Conservation (phyloP, 2,797 vertebrate species). For the Epinephelus malabaricus region DNA sequence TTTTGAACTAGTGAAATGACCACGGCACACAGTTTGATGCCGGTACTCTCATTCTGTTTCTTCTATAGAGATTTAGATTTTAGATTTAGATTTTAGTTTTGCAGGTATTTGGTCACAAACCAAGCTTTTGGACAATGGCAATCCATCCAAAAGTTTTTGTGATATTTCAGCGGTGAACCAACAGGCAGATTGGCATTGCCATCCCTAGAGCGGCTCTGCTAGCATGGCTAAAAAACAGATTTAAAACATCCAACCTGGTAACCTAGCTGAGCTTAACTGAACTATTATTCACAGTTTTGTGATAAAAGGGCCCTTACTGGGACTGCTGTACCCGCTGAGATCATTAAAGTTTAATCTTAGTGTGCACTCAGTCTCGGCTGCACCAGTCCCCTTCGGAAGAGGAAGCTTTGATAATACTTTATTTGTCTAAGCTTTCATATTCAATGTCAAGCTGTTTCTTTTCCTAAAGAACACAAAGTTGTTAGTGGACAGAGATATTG, state of each 20-base stretch:
- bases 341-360: slow-evolving; percentile 38
- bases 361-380: slow-evolving; percentile 23
- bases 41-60: too few relatives aligned
- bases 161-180: background rate
- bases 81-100: too few relatives aligned
- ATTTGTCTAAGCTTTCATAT: slow-evolving; percentile 50
- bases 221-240: background rate
- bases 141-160: background rate
- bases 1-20: too few relatives aligned
- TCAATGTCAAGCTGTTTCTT: slow-evolving; percentile 49
- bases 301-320: background rate
- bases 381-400: slow-evolving; percentile 12
- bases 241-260: background rate
- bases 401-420: slow-evolving; percentile 44
- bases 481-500: slow-evolving; percentile 31
- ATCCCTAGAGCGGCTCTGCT: background rate
- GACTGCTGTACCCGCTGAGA: background rate
- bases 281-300: background rate
- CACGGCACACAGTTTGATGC: too few relatives aligned
- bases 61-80: too few relatives aligned
- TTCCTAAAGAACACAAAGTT: slow-evolving; percentile 44
- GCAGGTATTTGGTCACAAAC: too few relatives aligned
- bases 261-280: background rate
- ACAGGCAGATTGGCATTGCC: background rate
- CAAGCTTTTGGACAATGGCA: background rate